Base-by-base conservation (phyloP, 53 echinoderm and acorn worm species). In the Crossaster papposus region DNA sequence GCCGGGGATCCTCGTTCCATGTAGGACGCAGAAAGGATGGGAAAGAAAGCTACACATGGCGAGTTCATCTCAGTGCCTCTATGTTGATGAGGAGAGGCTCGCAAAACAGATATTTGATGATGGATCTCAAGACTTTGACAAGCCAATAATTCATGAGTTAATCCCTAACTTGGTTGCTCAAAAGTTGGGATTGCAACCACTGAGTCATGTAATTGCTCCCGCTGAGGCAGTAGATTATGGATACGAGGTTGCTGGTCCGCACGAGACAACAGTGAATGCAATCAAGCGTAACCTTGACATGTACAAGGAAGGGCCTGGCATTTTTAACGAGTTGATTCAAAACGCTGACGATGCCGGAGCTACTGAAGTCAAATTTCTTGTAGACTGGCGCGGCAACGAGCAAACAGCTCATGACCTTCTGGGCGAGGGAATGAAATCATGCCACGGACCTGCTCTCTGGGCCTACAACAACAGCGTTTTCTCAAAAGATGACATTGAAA, bases 321-420 rank as follows among this genome's bases (percentile, higher is more conserved):
- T 97, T 29, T 91, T 89, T 64, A 95, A 92, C 22, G 98, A 97
- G 83, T 81, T 97, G 91, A 95, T 97, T 37, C 98, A 97, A 86
- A 97, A 97, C 90, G 99, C 99, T 38, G 99, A 99, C 85, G 99
- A 99, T 83, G 99, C 99, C 18, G 99, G 95, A 37, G 99, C 99
- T n/a, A 77, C 93, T 0, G 93, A 96, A 70, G 99, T 99, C 15
- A 89, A 81, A 26, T 99, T 99, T 84, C 89, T 99, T 34, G 89
- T 99, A 33, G 99, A 99, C 65, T 82, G 92, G 85, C 73, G 99
- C 34, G 79, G 36, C n/a, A 99, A 99, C 70, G 73, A 36, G 28
- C 32, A 83, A 32, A 81, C 85, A 20, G 81, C 58, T 24, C 3
- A 65, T 33, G 65, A 90, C 28, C 78, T 99, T 29, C 78, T 99